These are phyloP conservation scores for Microchirus variegatus DNA, from an alignment of 2,797 vertebrate genomes.

Conservation along the genomic window DNA sequence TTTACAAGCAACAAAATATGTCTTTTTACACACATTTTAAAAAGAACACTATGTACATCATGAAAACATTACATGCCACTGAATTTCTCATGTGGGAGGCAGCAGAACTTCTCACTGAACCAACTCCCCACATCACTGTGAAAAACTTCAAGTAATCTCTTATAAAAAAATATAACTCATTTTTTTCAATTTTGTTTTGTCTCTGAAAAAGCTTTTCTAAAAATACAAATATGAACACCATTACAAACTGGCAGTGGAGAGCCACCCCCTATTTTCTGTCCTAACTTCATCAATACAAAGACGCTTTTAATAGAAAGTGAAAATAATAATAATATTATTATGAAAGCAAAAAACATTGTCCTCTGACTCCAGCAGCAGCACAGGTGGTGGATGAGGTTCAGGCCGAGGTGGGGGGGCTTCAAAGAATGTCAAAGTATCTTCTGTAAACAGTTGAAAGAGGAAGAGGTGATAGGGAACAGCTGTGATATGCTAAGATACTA, in stretches of 20 bases:
- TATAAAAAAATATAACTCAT: slow-evolving; percentile 84
- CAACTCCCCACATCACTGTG: slow-evolving; percentile 50
- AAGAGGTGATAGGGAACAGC: slow-evolving; percentile 1
- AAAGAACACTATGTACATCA: slow-evolving; percentile 79
- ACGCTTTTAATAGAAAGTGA: slow-evolving; percentile 38
- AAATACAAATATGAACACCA: slow-evolving; percentile 79
- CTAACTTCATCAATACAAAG: slow-evolving; percentile 47
- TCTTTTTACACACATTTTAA: slow-evolving; percentile 67
- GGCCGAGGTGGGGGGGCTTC: slow-evolving; percentile 29
- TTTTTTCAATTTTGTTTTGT: slow-evolving; percentile 55
- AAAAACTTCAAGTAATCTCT: slow-evolving; percentile 83
- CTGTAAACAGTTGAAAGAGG: slow-evolving; percentile 75
- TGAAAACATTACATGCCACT: slow-evolving; percentile 72
- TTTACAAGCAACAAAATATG: slow-evolving; percentile 78
- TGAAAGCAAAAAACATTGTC: slow-evolving; percentile 27
- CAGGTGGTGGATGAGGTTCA: slow-evolving; percentile 23
- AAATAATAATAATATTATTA: slow-evolving; percentile 47
- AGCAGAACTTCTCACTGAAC: slow-evolving; percentile 48
- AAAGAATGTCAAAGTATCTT: slow-evolving; percentile 70
- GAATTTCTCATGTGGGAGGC: slow-evolving; percentile 54
- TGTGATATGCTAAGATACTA: neutral
- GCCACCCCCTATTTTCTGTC: slow-evolving; percentile 55
- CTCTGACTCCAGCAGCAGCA: slow-evolving; percentile 41
- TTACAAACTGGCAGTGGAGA: slow-evolving; percentile 77
- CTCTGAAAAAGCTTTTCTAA: slow-evolving; percentile 72